Evolutionary conservation across 2,113 vertebrate genomes (phyloP), one percentile per base, ranked within the genome.

Genomic region (Struthidea cinerea): DNA sequence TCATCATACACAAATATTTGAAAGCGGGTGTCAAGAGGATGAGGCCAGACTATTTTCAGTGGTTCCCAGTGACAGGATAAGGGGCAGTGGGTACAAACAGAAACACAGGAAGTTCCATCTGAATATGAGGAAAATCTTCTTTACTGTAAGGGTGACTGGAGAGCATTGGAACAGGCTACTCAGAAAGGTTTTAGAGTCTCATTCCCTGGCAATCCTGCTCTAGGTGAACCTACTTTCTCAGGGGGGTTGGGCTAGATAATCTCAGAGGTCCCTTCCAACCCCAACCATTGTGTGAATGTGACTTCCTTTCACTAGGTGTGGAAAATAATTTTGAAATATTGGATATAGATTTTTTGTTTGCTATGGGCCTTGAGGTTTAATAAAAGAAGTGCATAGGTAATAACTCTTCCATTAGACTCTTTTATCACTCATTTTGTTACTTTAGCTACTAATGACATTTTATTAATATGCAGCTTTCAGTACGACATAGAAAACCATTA

Each of bases 391-490:
- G 19, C 30, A 39, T n/a, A 70, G 22, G 44, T 92, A 89, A 77
- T 63, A 82, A 81, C 53, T 84, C 56, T 89, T 28, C 37, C 65
- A 79, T 93, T 76, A 69, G 46, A 83, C 41, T 53, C 6, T 90
- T 90, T 80, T 55, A 32, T 65, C 61, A 50, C 37, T 92, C 1
- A 69, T 75, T 89, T 67, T 84, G 33, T 60, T 73, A 24, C 46
- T 89, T 47, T 37, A 84, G 41, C 19, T 56, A 27, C 68, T 92
- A 89, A 94, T 74, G 53, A 12, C 16, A 53, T 75, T 85, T 84
- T 82, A 84, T 92, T 89, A 84, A 68, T 73, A 82, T 49, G 57
- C 41, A 56, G 39, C 81, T 96, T 94, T 94, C 77, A 92, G 11
- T 44, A 39, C 42, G 67, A 61, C 28, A 41, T 24, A 67, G 24